phyloP scores from a whole-genome alignment of 2,888 invertebrate genomes.

The Acronicta psi region DNA sequence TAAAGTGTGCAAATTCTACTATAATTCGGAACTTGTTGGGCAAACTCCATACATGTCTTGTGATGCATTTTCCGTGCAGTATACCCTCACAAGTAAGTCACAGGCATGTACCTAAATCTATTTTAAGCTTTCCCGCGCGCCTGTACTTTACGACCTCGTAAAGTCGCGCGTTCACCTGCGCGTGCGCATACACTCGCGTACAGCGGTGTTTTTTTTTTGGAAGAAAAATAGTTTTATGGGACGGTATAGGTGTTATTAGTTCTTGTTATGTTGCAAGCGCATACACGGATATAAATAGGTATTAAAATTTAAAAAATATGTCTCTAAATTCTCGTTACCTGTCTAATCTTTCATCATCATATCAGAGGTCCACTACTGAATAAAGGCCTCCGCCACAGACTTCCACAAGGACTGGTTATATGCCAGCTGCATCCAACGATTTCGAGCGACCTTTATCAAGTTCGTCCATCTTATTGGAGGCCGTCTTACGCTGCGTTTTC shows the following conservation, averaged over 20 bases:
- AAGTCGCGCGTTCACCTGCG: conserved; percentile 73
- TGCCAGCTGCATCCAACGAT: too few species aligned
- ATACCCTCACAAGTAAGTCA: conserved; percentile 48
- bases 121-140: conserved; percentile 58
- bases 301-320: too few species aligned
- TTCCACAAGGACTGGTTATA: too few species aligned
- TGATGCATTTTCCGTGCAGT: conserved; percentile 36
- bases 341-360: too few species aligned
- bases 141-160: conserved; percentile 67
- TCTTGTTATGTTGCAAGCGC: not conserved
- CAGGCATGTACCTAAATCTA: conserved; percentile 56
- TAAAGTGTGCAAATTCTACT: not conserved
- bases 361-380: too few species aligned
- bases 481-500: too few species aligned
- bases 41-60: not conserved
- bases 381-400: too few species aligned
- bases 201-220: conserved; percentile 13
- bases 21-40: not conserved
- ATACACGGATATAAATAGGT: not conserved
- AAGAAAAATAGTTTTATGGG: conserved; percentile 1
- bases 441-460: too few species aligned
- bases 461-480: too few species aligned
- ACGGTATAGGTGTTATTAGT: not conserved
- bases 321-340: too few species aligned
- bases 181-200: conserved; percentile 55